Base-by-base conservation (phyloP, 2,797 vertebrate genomes). In the Scomberomorus guttatus region DNA sequence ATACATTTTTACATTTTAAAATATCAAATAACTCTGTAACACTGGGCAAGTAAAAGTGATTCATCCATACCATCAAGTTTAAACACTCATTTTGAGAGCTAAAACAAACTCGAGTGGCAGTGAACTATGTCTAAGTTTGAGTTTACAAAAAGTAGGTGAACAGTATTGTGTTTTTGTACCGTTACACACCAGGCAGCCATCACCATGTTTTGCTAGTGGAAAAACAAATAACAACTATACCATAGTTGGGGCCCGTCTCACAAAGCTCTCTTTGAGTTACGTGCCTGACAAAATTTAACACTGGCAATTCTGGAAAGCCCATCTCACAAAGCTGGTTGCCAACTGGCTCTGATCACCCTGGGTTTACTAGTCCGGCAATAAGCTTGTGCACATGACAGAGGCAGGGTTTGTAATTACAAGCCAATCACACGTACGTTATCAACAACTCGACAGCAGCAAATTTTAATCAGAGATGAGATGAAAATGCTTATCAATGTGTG, bases 181-280 rank as follows among this genome's bases (percentile, higher is more conserved):
- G 60, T 75, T 46, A 74, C 22, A 66, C 39, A 59, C 10, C n/a
- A 83, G 42, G 77, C 52, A 83, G 63, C 73, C 70, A 76, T 78
- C 48, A 73, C 68, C 77, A 56, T 27, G 39, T 74, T 77, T 64
- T 50, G 1, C 12, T 37, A 4, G 1, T 54, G 9, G 64, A 8
- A 70, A 74, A 51, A 71, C n/a, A n/a, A 18, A 29, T 4, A 61
- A n/a, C 9, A 66, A 44, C 27, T 51, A 25, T 29, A 57, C n/a
- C 12, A 63, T 15, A 27, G 14, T 17, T 48, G 27, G 48, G 69
- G 42, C 46, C 56, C 6, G 48, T 81, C 69, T 82, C 39, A 48
- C 64, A 72, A 82, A 37, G 24, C 10, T 50, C 25, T 29, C 20
- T 22, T 12, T 6, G 62, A 24, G 17, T 75, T 52, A n/a, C n/a